Percentiles rank a stretch among this genome's conserved stretches.
phyloP scores from a whole-genome alignment of 2,113 vertebrate genomes.

The Carlito syrichta region DNA sequence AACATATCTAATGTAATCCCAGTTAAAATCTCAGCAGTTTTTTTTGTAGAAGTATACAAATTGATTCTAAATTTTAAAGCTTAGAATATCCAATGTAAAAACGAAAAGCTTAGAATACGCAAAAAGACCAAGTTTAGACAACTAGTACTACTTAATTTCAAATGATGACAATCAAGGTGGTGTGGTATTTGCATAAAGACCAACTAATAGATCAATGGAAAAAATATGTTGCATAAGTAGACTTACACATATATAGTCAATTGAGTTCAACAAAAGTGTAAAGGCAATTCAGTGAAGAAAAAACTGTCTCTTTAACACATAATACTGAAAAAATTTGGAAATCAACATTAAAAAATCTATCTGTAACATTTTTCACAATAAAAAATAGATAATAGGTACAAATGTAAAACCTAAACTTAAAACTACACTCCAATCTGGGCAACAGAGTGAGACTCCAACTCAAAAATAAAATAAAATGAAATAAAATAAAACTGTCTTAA shows the following conservation, averaged over 20 bases:
- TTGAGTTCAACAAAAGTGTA: neutral
- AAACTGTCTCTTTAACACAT: neutral
- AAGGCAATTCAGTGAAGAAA: neutral
- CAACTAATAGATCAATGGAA: neutral
- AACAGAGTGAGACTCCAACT: too few species aligned
- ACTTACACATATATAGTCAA: neutral
- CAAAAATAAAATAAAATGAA: too few species aligned
- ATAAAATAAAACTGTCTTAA: neutral
- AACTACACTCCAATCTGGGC: too few species aligned
- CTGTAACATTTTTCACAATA: too few species aligned
- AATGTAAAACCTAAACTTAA: neutral
- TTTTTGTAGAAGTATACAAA: neutral
- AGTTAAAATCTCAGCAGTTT: neutral
- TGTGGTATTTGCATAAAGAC: neutral
- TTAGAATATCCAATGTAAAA: neutral
- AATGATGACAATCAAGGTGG: neutral
- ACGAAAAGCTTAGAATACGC: neutral
- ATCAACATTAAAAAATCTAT: neutral
- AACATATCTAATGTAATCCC: neutral
- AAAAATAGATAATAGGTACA: neutral
- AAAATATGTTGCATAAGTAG: neutral
- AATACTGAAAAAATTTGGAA: neutral
- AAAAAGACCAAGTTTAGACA: neutral
- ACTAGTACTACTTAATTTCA: neutral
- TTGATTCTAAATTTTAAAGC: neutral